These are phyloP conservation scores for Todiramphus saurophagus DNA, from an alignment of 2,113 vertebrate genomes.

Conservation along the genomic window DNA sequence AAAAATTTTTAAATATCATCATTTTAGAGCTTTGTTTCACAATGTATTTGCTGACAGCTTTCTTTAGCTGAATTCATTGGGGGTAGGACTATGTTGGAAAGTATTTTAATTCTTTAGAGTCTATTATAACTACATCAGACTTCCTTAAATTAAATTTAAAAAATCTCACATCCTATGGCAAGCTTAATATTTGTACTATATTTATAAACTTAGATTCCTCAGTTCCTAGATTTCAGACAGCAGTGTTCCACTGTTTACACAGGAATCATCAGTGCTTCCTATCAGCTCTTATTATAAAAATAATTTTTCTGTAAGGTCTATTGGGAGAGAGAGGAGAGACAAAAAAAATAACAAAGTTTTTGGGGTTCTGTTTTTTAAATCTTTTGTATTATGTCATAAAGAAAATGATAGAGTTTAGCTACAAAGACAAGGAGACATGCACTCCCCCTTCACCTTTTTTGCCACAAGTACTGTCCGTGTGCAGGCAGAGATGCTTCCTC, in stretches of 20 bases:
- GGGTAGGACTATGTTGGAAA: not conserved
- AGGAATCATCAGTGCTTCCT: not conserved
- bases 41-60: not conserved
- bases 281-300: not conserved
- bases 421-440: not conserved
- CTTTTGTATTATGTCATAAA: not conserved
- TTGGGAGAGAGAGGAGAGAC: fast-evolving
- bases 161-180: not conserved
- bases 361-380: not conserved
- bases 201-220: not conserved
- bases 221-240: not conserved
- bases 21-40: not conserved
- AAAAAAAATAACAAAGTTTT: not conserved
- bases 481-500: not conserved
- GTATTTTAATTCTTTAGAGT: not conserved
- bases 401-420: not conserved
- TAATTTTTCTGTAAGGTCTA: not conserved
- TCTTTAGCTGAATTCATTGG: not conserved
- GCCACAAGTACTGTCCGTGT: not conserved
- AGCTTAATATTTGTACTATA: not conserved
- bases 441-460: not conserved
- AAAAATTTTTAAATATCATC: not conserved
- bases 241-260: not conserved
- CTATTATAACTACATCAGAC: not conserved
- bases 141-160: not conserved